Evolutionary conservation across 37 sponge, comb jelly and placozoan genomes (phyloP).

Genomic region (Bolinopsis microptera): DNA sequence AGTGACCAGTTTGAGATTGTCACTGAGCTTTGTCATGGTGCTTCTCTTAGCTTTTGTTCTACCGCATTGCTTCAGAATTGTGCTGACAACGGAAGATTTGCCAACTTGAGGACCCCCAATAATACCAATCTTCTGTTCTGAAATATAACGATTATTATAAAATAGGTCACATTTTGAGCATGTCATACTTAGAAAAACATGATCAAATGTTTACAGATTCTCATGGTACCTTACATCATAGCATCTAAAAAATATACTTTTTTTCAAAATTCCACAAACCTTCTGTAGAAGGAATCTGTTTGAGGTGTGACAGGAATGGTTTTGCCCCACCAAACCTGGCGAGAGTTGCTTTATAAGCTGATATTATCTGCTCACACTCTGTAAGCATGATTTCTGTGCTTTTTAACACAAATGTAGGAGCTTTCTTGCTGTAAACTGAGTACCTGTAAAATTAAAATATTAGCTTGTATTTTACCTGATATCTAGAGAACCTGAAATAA

Average conservation of each 20-base stretch:
- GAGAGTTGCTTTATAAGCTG: background rate
- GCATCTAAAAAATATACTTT: too few species aligned
- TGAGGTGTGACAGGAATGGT: background rate
- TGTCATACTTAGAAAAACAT: too few species aligned
- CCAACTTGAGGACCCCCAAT: slow-evolving; percentile 27
- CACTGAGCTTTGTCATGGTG: slow-evolving; percentile 9
- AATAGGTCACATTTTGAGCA: too few species aligned
- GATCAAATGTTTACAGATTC: too few species aligned
- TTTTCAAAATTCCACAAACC: background rate
- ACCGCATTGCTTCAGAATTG: slow-evolving; percentile 7
- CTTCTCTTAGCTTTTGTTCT: slow-evolving; percentile 32
- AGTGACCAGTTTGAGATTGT: slow-evolving; percentile 2
- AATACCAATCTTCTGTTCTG: slow-evolving; percentile 14
- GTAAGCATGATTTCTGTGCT: slow-evolving; percentile 45
- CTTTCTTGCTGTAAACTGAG: background rate
- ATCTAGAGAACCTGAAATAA: background rate
- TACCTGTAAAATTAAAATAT: slow-evolving; percentile 42
- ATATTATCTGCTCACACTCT: slow-evolving; percentile 61
- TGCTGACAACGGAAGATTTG: slow-evolving; percentile 44
- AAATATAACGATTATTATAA: background rate
- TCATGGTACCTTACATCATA: too few species aligned
- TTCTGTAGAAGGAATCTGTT: background rate
- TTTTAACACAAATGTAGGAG: background rate
- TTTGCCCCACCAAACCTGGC: slow-evolving; percentile 52
- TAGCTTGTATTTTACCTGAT: background rate